A percentile compares a stretch with the other conserved stretches of the same genome.
Evolutionary conservation across 2,888 invertebrate species (phyloP).

Genomic region (Cepaea hortensis): DNA sequence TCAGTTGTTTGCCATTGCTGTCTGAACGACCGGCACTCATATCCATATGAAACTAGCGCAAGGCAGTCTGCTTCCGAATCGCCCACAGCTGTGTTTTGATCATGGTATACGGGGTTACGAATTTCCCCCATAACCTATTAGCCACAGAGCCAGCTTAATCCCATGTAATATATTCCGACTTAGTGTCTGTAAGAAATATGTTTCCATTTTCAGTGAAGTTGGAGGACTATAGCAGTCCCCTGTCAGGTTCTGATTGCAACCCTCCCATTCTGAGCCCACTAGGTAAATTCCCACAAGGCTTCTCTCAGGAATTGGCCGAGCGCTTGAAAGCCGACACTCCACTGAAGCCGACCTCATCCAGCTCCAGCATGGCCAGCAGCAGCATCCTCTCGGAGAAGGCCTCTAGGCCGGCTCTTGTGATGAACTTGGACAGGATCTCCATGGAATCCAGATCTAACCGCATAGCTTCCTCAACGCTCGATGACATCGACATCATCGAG

Average conservation of each 20-base stretch:
- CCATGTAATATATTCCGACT: too few relatives aligned
- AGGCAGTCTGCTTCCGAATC: too few relatives aligned
- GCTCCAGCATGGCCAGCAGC: slow-evolving; percentile 24
- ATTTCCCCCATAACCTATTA: too few relatives aligned
- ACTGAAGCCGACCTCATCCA: slow-evolving; percentile 16
- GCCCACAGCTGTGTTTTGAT: too few relatives aligned
- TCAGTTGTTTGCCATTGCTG: too few relatives aligned
- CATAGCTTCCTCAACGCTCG: slow-evolving; percentile 54
- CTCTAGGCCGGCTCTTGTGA: slow-evolving; percentile 27
- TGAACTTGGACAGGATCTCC: slow-evolving; percentile 40
- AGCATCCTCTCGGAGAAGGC: slow-evolving; percentile 33
- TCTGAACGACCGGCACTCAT: too few relatives aligned
- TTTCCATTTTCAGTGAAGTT: slow-evolving; percentile 26
- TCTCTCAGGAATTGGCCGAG: slow-evolving; percentile 43
- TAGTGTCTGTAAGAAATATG: not conserved
- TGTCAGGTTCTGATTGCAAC: slow-evolving; percentile 31
- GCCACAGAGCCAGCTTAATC: too few relatives aligned
- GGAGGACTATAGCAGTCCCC: slow-evolving; percentile 35
- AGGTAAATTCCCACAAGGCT: slow-evolving; percentile 42
- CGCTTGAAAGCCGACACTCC: slow-evolving; percentile 37
- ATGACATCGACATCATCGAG: slow-evolving; percentile 52
- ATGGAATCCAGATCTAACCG: slow-evolving; percentile 51
- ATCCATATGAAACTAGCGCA: too few relatives aligned
- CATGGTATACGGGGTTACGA: too few relatives aligned
- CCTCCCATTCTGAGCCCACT: slow-evolving; percentile 54